These are phyloP conservation scores for Microctonus hyperodae DNA, from an alignment of 2,888 invertebrate species.

Conservation along the genomic window DNA sequence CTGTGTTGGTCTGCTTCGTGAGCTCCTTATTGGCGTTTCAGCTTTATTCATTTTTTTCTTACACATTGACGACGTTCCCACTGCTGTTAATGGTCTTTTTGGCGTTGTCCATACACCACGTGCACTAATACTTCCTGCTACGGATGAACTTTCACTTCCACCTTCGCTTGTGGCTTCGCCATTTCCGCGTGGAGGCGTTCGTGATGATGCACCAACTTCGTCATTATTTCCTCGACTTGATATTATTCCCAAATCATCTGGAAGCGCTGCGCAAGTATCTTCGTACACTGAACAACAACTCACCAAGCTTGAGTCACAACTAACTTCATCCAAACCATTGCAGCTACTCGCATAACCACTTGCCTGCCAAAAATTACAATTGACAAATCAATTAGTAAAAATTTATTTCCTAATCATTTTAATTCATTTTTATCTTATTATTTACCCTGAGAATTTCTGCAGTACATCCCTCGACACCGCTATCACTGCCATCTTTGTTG, in stretches of 20 bases:
- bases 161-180: slow-evolving; percentile 72
- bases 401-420: not conserved
- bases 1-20: slow-evolving; percentile 10
- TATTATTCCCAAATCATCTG: slow-evolving; percentile 56
- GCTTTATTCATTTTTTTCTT: slow-evolving; percentile 24
- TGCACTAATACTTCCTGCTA: slow-evolving; percentile 65
- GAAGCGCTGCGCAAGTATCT: slow-evolving; percentile 66
- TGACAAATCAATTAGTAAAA: not conserved
- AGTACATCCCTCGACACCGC: slow-evolving; percentile 77
- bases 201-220: slow-evolving; percentile 31
- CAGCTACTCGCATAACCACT: slow-evolving; percentile 73
- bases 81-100: slow-evolving; percentile 24
- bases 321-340: slow-evolving; percentile 70
- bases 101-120: slow-evolving; percentile 34
- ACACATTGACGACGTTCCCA: slow-evolving; percentile 4
- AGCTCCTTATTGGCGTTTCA: slow-evolving; percentile 12
- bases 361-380: slow-evolving; percentile 64
- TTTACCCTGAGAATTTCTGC: slow-evolving; percentile 63
- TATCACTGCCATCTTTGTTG: slow-evolving; percentile 76
- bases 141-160: slow-evolving; percentile 81
- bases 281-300: slow-evolving; percentile 80
- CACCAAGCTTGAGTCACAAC: slow-evolving; percentile 80
- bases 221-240: slow-evolving; percentile 42
- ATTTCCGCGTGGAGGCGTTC: slow-evolving; percentile 34
- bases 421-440: slow-evolving; percentile 2